These are phyloP conservation scores for Drosophila micromelanica DNA, from an alignment of 1,140 invertebrate species.

Conservation along the genomic window DNA sequence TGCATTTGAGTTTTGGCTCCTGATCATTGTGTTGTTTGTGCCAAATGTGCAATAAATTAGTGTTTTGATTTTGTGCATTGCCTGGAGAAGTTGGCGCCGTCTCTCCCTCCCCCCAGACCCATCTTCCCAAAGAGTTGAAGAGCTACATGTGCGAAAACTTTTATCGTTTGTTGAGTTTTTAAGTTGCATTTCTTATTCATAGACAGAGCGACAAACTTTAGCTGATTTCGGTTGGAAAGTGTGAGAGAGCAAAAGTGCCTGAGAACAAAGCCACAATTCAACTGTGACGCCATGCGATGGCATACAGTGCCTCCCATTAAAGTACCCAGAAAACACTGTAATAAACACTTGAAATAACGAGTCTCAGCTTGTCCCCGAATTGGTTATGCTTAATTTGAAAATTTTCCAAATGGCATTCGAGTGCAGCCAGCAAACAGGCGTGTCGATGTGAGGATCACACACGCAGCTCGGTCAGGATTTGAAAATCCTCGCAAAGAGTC, in stretches of 20 bases:
- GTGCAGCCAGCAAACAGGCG: constrained; percentile 51
- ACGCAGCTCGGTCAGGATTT: constrained; percentile 6
- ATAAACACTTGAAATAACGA: constrained; percentile 73
- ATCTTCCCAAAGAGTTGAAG: not conserved
- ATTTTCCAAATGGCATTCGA: constrained; percentile 47
- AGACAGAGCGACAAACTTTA: constrained; percentile 59
- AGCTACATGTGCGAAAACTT: constrained; percentile 69
- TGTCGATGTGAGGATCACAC: constrained; percentile 65
- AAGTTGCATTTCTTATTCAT: constrained; percentile 68
- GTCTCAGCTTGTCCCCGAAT: constrained; percentile 11
- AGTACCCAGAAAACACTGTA: constrained; percentile 12
- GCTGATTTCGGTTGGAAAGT: not conserved
- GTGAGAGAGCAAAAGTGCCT: not conserved
- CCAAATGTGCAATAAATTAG: constrained; percentile 79
- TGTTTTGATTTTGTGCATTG: constrained; percentile 79
- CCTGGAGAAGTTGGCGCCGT: constrained; percentile 63
- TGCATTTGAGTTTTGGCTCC: constrained; percentile 51
- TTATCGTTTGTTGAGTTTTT: constrained; percentile 66
- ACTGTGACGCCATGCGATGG: constrained; percentile 49
- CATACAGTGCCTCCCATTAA: constrained; percentile 61
- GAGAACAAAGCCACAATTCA: constrained; percentile 48
- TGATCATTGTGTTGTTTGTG: constrained; percentile 60
- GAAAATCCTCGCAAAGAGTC: not conserved
- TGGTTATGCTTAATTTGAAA: constrained; percentile 61
- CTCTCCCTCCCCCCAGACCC: not conserved